Base-by-base conservation (phyloP, 2,797 vertebrate species). In the Uromys caudimaculatus region DNA sequence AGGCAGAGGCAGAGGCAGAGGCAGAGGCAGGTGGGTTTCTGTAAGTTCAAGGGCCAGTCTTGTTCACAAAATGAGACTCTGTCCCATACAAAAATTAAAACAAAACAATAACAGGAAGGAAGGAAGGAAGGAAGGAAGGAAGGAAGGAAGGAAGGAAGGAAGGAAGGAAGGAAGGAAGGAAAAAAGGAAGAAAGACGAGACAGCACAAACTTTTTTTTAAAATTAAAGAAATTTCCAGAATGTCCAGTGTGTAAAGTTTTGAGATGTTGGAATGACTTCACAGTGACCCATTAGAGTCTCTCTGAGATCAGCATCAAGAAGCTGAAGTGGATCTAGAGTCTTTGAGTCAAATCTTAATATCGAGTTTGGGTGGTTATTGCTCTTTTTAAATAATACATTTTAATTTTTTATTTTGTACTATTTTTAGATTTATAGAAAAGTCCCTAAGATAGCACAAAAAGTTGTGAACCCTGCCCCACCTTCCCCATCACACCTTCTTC, bases 381-480 rank as follows among this genome's bases (percentile, higher is more conserved):
- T 44, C 3, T 44, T 41, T 60, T 38, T 21, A 19, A 9, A 19
- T 3, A 38, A 29, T 19, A 17, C 11, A 17, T 41, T 19, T 60
- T 60, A 44, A 41, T 83, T 44, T 77, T 79, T 35, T 23, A 79
- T 79, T 79, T 79, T 83, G 24, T 38, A 60, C 41, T 41, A 27
- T 41, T 60, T 64, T 47, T 35, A 64, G 58, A 13, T 93, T 56
- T 77, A 58, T 6, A 47, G 83, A 58, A 52, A 58, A 29, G 1
- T 44, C 27, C 56, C 60, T 6, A 13, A n/a, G 24, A 47, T 0
- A 32, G 10, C 50, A n/a, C 14, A 13, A 12, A 79, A 38, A 56
- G 52, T 24, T 64, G 23, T 12, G 0, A 47, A 35, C 35, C 6
- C 5, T 7, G 7, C 23, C 0, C 21, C 1, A 2, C 2, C 35